A percentile compares a stretch with the other conserved stretches of the same genome.
phyloP scores from a whole-genome alignment of 2,888 invertebrate genomes.

The Leptopterna dolabrata region DNA sequence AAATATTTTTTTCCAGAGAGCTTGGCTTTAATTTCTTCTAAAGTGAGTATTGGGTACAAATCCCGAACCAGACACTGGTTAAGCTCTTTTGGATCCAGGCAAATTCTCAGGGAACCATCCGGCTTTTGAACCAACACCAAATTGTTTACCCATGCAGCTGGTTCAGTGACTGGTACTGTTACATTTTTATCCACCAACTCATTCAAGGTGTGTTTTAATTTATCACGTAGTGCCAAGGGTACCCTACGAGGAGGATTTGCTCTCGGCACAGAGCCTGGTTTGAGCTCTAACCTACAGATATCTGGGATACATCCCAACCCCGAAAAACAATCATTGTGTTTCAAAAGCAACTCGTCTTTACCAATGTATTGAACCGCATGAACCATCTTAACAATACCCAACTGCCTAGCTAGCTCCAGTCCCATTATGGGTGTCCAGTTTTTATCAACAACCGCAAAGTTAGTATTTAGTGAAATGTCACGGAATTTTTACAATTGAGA shows the following conservation, averaged over 20 bases:
- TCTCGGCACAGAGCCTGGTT: neutral
- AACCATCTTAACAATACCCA: neutral
- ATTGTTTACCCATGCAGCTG: neutral
- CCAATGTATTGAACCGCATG: neutral
- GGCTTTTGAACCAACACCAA: neutral
- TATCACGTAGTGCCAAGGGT: neutral
- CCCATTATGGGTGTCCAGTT: neutral
- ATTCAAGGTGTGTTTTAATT: neutral
- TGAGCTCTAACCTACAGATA: neutral
- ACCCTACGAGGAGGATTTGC: neutral
- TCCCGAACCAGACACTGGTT: neutral
- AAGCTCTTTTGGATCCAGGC: neutral
- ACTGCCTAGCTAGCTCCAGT: neutral
- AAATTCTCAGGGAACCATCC: neutral
- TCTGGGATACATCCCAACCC: neutral
- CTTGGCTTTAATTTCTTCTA: neutral
- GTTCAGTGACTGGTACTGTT: neutral
- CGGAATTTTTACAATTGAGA: neutral
- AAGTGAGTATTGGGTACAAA: neutral
- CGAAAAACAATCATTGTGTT: neutral
- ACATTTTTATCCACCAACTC: neutral
- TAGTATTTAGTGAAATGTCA: neutral
- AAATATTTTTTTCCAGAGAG: neutral
- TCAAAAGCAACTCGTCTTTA: neutral
- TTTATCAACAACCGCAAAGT: neutral